Percentiles rank a stretch among this genome's conserved stretches.
Conservation (phyloP, 2,888 invertebrate genomes). For the Acholoe squamosa region DNA sequence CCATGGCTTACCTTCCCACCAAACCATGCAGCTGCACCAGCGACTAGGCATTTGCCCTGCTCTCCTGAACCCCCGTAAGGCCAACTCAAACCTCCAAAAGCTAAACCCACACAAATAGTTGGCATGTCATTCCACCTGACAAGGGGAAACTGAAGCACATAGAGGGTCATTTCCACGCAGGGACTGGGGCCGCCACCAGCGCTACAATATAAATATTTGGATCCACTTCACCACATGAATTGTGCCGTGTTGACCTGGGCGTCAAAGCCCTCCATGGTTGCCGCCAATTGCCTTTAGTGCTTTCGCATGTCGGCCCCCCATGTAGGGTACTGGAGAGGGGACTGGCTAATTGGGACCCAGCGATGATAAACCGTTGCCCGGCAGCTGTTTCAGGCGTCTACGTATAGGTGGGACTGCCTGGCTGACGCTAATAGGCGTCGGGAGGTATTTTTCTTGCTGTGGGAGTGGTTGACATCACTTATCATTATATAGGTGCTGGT, state of each 20-base stretch:
- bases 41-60: too few species aligned
- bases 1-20: constrained; percentile 1
- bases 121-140: constrained; percentile 47
- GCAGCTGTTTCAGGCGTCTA: constrained; percentile 5
- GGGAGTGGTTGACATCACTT: constrained; percentile 52
- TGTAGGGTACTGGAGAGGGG: constrained; percentile 24
- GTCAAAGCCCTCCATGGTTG: constrained; percentile 42
- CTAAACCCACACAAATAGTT: not conserved
- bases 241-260: constrained; percentile 39
- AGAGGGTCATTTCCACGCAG: constrained; percentile 36
- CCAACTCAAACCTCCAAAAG: not conserved
- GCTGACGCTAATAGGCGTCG: constrained; percentile 39
- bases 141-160: constrained; percentile 1
- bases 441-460: not conserved
- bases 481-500: constrained; percentile 1
- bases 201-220: constrained; percentile 55
- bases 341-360: constrained; percentile 18
- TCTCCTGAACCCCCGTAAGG: not conserved
- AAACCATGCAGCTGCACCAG: not conserved
- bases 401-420: not conserved
- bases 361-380: constrained; percentile 47
- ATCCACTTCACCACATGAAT: constrained; percentile 47
- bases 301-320: constrained; percentile 45
- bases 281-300: constrained; percentile 58
- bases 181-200: constrained; percentile 4